phyloP scores from a whole-genome alignment of 23 tunicate species.

The Styela plicata region DNA sequence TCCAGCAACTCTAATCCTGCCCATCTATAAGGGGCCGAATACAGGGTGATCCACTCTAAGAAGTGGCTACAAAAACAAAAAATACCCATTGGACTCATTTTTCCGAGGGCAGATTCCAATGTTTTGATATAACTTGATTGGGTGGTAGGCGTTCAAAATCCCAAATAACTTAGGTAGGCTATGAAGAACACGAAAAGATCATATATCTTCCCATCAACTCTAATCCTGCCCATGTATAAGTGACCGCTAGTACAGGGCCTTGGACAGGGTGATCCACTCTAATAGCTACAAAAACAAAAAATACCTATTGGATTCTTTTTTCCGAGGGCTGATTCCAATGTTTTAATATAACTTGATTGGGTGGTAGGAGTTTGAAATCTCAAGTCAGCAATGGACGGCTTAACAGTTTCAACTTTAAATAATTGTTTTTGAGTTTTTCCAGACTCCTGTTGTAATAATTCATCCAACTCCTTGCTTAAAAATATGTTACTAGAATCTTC shows the following conservation, averaged over 20 bases:
- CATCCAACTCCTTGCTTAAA: conserved; percentile 1
- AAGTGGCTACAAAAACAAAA: too few species aligned
- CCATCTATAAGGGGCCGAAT: too few species aligned
- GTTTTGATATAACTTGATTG: conserved; percentile 16
- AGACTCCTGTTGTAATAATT: neutral
- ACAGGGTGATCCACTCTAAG: too few species aligned
- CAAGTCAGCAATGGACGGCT: neutral
- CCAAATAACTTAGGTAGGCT: too few species aligned
- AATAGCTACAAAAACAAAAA: too few species aligned
- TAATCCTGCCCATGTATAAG: too few species aligned
- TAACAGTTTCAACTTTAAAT: neutral
- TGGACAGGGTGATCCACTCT: too few species aligned
- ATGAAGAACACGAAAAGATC: too few species aligned
- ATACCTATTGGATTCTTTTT: neutral
- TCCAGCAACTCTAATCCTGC: too few species aligned
- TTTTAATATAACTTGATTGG: conserved; percentile 15
- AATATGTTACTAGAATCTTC: neutral
- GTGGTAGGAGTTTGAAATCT: conserved; percentile 6
- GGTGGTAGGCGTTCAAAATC: neutral
- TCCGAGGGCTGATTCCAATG: neutral
- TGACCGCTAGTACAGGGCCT: too few species aligned
- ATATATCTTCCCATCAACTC: too few species aligned
- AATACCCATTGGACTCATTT: neutral
- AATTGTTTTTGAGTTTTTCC: neutral
- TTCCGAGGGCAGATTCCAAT: neutral